These are phyloP conservation scores for Phenganax subtilis DNA, from an alignment of 92 coral and sea anemone genomes.

Conservation along the genomic window DNA sequence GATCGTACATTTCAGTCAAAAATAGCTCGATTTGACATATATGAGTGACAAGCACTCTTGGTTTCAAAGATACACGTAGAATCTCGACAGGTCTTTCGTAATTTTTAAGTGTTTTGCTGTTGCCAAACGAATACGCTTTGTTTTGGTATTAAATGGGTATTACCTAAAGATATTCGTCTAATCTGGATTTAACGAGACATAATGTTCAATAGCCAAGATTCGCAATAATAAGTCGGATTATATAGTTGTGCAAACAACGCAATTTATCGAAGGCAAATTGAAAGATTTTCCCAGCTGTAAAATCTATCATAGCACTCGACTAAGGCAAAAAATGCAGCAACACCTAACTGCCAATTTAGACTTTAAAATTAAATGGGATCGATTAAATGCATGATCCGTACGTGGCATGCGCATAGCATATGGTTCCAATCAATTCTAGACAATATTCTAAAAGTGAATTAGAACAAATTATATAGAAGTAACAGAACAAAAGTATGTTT, in stretches of 20 bases:
- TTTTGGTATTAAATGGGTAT: neutral
- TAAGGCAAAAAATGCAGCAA: neutral
- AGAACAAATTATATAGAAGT: neutral
- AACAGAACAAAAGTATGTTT: neutral
- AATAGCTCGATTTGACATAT: neutral
- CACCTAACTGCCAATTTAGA: neutral
- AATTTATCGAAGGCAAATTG: neutral
- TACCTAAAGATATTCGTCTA: neutral
- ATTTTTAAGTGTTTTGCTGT: neutral
- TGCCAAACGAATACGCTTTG: neutral
- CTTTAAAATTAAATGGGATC: neutral
- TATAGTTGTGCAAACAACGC: neutral
- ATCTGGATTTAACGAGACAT: neutral
- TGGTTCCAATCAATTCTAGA: neutral
- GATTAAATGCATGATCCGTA: neutral
- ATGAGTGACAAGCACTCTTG: neutral
- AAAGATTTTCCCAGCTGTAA: slow-evolving; percentile 9
- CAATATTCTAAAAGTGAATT: neutral
- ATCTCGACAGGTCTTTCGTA: neutral
- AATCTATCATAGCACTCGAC: neutral
- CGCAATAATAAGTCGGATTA: neutral
- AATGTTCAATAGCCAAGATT: no score
- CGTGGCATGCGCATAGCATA: neutral
- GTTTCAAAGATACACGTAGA: neutral
- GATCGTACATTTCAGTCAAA: neutral